Conservation (phyloP, 2,797 vertebrate genomes). For the Thaleichthys pacificus region DNA sequence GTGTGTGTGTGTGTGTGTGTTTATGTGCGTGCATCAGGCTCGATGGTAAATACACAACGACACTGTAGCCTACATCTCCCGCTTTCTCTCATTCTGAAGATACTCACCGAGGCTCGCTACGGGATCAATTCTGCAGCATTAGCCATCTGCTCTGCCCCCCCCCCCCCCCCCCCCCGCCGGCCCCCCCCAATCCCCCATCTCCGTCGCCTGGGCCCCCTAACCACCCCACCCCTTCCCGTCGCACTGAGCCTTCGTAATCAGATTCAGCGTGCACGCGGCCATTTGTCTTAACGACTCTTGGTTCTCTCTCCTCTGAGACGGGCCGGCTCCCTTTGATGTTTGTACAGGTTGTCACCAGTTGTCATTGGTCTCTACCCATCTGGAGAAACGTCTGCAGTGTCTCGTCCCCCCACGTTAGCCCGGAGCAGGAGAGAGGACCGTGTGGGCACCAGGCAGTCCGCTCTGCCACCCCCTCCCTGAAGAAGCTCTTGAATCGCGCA, state of each 20-base stretch:
- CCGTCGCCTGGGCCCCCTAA: background rate
- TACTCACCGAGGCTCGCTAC: background rate
- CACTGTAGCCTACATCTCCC: background rate
- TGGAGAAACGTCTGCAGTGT: constrained; percentile 3
- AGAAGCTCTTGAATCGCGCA: background rate
- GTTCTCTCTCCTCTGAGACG: background rate
- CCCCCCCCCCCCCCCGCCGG: background rate
- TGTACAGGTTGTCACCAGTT: constrained; percentile 17
- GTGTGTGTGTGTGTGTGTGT: constrained; percentile 6
- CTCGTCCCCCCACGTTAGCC: background rate
- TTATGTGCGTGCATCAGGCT: background rate
- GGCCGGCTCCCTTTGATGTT: constrained; percentile 11
- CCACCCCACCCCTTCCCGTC: background rate
- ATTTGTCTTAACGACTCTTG: constrained; percentile 4
- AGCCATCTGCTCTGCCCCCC: background rate
- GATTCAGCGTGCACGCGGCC: background rate
- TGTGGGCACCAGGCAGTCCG: background rate
- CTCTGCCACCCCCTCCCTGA: background rate
- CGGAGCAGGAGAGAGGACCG: constrained; percentile 7
- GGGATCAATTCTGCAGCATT: background rate
- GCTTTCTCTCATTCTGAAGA: too few relatives aligned
- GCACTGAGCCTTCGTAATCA: background rate
- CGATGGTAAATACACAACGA: too few relatives aligned
- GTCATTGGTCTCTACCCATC: constrained; percentile 23
- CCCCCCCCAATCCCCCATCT: background rate